Conservation (phyloP, 2,113 vertebrate species). For the Benitochromis conjunctus region DNA sequence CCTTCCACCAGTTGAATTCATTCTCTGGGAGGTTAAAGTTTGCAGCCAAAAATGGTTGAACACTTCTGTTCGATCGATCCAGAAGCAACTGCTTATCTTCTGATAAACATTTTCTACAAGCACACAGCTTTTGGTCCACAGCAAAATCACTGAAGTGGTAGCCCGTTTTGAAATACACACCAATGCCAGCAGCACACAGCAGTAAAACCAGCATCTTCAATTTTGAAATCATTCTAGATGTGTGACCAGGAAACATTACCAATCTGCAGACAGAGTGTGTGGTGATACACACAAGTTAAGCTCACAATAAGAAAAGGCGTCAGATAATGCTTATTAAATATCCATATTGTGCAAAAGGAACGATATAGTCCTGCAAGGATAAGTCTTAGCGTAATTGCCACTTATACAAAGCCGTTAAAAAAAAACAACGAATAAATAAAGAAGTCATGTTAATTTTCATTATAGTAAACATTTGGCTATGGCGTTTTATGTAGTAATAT, state of each 20-base stretch:
- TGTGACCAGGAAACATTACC: not conserved
- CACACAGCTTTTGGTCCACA: accelerated
- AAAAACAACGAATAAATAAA: not conserved
- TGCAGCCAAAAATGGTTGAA: not conserved
- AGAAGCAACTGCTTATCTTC: not conserved
- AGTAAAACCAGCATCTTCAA: not conserved
- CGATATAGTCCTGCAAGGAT: not conserved
- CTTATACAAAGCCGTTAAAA: not conserved
- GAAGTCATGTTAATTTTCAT: not conserved
- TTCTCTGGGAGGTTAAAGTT: not conserved
- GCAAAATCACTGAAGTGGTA: not conserved
- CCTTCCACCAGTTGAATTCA: conserved; percentile 38
- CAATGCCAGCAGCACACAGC: not conserved
- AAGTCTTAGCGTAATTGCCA: not conserved
- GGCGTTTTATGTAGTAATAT: not conserved
- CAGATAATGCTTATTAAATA: not conserved
- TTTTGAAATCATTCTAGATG: not conserved
- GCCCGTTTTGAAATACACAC: not conserved
- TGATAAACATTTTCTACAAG: not conserved
- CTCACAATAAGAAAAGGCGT: not conserved
- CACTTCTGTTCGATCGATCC: not conserved
- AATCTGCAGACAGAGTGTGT: not conserved
- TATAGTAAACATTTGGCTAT: not conserved
- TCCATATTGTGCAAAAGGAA: not conserved
- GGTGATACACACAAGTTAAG: not conserved